Evolutionary conservation across 2,888 invertebrate species (phyloP).

Genomic region (Drosophila prolongata): DNA sequence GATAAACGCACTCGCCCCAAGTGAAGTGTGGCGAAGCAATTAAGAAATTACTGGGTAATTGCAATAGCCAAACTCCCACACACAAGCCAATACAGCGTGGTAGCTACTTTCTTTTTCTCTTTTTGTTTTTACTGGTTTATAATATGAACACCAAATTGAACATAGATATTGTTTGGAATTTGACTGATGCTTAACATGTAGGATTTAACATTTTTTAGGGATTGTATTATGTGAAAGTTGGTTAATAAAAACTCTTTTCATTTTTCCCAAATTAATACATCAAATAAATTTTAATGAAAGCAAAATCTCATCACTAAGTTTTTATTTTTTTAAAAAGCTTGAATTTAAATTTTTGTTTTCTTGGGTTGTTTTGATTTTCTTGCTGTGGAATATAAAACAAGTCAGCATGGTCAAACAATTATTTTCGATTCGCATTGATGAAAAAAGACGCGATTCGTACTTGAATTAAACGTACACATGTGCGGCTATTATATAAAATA

Average conservation of each 20-base stretch:
- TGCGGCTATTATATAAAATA: constrained; percentile 12
- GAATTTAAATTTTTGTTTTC: constrained; percentile 41
- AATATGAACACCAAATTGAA: constrained; percentile 2
- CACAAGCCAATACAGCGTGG: constrained; percentile 4
- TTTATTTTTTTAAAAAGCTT: constrained; percentile 16
- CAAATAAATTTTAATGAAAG: too few species aligned
- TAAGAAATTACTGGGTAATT: constrained; percentile 42
- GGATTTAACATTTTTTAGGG: neutral
- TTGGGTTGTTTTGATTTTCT: constrained; percentile 6
- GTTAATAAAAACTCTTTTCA: too few species aligned
- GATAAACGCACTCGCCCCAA: constrained; percentile 14
- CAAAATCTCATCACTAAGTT: too few species aligned
- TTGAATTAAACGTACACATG: constrained; percentile 47
- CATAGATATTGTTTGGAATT: neutral
- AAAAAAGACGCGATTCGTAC: constrained; percentile 64
- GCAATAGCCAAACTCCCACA: constrained; percentile 31
- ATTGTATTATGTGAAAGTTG: too few species aligned
- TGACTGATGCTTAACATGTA: neutral
- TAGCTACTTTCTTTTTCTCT: constrained; percentile 34
- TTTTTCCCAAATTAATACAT: too few species aligned
- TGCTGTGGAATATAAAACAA: constrained; percentile 41
- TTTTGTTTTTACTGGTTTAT: constrained; percentile 16
- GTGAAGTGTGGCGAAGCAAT: constrained; percentile 39
- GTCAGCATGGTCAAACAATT: constrained; percentile 61
- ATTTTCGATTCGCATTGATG: constrained; percentile 71